phyloP scores from a whole-genome alignment of 1,140 invertebrate species.

The Caerostris extrusa region DNA sequence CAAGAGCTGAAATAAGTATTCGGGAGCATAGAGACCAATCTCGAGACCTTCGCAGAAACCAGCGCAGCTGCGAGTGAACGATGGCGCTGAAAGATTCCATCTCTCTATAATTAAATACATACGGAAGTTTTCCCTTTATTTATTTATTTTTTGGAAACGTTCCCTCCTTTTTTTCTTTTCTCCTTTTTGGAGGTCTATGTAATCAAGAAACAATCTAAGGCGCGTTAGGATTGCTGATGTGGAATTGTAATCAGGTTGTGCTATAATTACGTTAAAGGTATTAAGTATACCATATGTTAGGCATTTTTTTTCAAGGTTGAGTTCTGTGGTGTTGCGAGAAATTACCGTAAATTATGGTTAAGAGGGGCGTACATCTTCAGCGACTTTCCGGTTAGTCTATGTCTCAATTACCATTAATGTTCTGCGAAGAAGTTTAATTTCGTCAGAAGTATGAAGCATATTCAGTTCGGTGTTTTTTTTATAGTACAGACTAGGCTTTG shows the following conservation, averaged over 20 bases:
- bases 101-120: conserved; percentile 25
- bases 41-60: background rate
- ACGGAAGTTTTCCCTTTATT: background rate
- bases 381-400: no score
- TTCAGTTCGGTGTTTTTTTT: no score
- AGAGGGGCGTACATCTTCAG: no score
- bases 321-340: no score
- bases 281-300: background rate
- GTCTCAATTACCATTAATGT: no score
- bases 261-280: conserved; percentile 23
- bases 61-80: background rate
- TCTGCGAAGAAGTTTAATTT: no score
- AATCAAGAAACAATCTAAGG: background rate
- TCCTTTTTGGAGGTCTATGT: background rate
- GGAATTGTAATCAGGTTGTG: background rate
- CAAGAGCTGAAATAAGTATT: conserved; percentile 34
- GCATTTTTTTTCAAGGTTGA: no score
- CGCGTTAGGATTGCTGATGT: background rate
- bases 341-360: no score
- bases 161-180: background rate
- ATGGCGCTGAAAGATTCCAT: conserved; percentile 1
- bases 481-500: no score
- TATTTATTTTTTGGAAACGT: background rate
- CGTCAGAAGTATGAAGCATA: no score
- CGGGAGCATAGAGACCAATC: background rate